Conservation (phyloP, 2,797 vertebrate genomes). For the Garrulus glandarius region DNA sequence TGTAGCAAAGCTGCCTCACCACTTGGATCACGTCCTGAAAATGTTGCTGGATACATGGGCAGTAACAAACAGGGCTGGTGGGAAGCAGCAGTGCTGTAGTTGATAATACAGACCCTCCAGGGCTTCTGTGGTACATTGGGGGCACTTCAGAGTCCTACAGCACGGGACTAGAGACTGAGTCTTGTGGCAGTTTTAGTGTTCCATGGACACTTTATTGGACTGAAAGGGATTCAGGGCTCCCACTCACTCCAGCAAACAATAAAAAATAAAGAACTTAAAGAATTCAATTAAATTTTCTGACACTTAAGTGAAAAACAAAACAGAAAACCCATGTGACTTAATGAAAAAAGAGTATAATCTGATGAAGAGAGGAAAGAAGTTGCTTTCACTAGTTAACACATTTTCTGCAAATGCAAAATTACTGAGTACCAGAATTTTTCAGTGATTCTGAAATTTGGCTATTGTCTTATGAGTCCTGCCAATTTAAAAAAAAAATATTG, state of each 20-base stretch:
- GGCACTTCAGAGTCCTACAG: background rate
- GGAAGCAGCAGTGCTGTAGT: background rate
- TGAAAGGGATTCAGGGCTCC: background rate
- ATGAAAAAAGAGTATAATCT: background rate
- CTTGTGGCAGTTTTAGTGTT: background rate
- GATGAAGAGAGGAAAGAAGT: background rate
- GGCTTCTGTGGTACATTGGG: background rate
- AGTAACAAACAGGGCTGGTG: background rate
- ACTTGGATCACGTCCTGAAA: background rate
- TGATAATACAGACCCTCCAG: background rate
- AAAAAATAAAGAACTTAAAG: background rate
- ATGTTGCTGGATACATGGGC: background rate
- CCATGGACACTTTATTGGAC: background rate
- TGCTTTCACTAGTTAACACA: background rate
- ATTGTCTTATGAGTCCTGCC: background rate
- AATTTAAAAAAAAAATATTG: background rate
- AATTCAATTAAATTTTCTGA: background rate
- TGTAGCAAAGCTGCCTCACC: background rate
- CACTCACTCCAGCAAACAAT: background rate
- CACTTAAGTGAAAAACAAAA: background rate
- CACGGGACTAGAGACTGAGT: background rate
- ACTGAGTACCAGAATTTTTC: background rate
- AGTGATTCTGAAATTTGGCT: background rate
- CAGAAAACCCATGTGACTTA: background rate
- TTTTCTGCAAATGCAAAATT: background rate